Conservation (phyloP, 2,113 vertebrate species). For the Aix galericulata region DNA sequence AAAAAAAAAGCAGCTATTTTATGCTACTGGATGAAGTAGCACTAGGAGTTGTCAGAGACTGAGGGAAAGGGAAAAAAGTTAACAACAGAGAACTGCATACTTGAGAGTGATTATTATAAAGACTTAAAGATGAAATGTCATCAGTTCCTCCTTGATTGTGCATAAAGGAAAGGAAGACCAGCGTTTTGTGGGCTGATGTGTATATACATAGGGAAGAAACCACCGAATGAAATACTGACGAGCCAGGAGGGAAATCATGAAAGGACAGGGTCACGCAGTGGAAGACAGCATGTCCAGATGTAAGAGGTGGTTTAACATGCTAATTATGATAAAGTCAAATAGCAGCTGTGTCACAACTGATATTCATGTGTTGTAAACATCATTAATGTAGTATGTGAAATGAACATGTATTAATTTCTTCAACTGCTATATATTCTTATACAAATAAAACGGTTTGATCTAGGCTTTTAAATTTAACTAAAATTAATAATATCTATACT, state of each 20-base stretch:
- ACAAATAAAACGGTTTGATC: not conserved
- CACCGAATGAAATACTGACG: not conserved
- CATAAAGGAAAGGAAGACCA: not conserved
- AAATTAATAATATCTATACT: not conserved
- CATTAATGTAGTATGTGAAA: not conserved
- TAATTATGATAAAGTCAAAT: not conserved
- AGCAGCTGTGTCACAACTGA: not conserved
- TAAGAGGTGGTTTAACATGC: not conserved
- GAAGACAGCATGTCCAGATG: not conserved
- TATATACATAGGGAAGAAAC: not conserved
- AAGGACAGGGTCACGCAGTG: not conserved
- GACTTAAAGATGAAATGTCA: not conserved
- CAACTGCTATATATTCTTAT: not conserved
- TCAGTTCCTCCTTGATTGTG: not conserved
- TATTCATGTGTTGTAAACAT: not conserved
- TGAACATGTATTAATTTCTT: not conserved
- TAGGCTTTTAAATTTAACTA: not conserved
- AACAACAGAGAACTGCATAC: not conserved
- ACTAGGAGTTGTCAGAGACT: not conserved
- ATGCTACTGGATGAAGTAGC: not conserved
- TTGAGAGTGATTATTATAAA: not conserved
- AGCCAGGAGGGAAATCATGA: not conserved
- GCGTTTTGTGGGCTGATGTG: not conserved
- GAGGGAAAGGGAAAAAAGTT: not conserved
- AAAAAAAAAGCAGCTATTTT: not conserved